Evolutionary conservation across 1,140 invertebrate genomes (phyloP).

Genomic region (Lysiphlebus fabarum): DNA sequence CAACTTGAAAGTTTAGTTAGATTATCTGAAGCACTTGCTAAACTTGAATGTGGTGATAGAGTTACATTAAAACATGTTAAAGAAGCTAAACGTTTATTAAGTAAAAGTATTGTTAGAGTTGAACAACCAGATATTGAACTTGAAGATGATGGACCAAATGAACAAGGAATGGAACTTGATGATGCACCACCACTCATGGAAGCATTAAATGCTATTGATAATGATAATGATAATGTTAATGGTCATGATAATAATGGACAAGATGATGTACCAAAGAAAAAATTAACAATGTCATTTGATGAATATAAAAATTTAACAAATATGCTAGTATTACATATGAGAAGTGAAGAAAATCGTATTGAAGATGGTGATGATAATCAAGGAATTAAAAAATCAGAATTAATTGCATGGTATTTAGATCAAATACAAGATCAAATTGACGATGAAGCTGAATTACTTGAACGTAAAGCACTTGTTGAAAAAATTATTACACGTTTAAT

Average conservation of each 20-base stretch:
- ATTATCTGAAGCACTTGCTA: conserved; percentile 92
- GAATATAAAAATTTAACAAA: conserved; percentile 92
- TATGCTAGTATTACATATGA: conserved; percentile 86
- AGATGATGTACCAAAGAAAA: conserved; percentile 64
- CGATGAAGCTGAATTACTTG: conserved; percentile 84
- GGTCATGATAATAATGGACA: background rate
- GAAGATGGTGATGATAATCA: conserved; percentile 59
- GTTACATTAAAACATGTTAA: conserved; percentile 86
- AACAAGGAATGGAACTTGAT: conserved; percentile 57
- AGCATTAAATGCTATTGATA: conserved; percentile 42
- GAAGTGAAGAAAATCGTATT: conserved; percentile 71
- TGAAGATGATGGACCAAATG: conserved; percentile 68
- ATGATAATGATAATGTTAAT: conserved; percentile 25
- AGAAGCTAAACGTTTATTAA: conserved; percentile 88
- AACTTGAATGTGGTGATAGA: conserved; percentile 89
- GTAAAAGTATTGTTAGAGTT: conserved; percentile 96
- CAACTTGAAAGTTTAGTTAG: conserved; percentile 97
- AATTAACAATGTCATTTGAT: conserved; percentile 88
- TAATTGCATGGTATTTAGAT: conserved; percentile 94
- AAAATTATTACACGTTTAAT: conserved; percentile 93
- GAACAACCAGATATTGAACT: conserved; percentile 97
- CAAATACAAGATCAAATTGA: conserved; percentile 86
- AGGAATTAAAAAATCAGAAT: conserved; percentile 76
- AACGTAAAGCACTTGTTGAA: conserved; percentile 87
- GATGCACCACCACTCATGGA: conserved; percentile 46